A percentile compares a stretch with the other conserved stretches of the same genome.
These are phyloP conservation scores for Drosophila kanapiae DNA, from an alignment of 1,140 invertebrate genomes.

Conservation along the genomic window DNA sequence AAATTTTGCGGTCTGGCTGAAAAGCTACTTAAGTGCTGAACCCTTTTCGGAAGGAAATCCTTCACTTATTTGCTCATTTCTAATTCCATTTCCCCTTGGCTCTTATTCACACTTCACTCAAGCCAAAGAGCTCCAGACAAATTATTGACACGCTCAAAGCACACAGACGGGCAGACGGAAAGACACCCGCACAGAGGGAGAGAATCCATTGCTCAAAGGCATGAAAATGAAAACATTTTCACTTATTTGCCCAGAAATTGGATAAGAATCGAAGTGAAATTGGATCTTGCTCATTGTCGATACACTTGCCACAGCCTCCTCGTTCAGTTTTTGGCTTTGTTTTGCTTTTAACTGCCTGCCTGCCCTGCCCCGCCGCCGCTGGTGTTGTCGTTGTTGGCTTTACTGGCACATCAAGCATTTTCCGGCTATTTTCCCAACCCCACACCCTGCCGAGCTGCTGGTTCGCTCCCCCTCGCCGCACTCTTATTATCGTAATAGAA, in stretches of 20 bases:
- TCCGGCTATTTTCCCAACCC: slow-evolving; percentile 71
- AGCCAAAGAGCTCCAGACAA: slow-evolving; percentile 48
- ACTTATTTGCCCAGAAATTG: slow-evolving; percentile 84
- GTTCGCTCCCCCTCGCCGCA: slow-evolving; percentile 9
- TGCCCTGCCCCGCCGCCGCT: slow-evolving; percentile 7
- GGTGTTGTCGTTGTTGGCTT: slow-evolving; percentile 18
- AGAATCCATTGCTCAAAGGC: slow-evolving; percentile 61
- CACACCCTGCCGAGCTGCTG: slow-evolving; percentile 10
- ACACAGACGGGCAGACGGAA: slow-evolving; percentile 38
- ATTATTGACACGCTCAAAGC: slow-evolving; percentile 71
- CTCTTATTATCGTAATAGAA: slow-evolving; percentile 85
- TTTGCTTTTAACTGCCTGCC: slow-evolving; percentile 73
- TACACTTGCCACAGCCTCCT: slow-evolving; percentile 60
- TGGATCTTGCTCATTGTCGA: slow-evolving; percentile 84
- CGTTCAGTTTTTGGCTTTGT: slow-evolving; percentile 52
- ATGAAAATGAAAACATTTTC: slow-evolving; percentile 84
- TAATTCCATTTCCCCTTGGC: slow-evolving; percentile 48
- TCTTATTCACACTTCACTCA: slow-evolving; percentile 67
- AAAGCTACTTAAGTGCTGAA: slow-evolving; percentile 61
- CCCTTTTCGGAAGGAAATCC: slow-evolving; percentile 34
- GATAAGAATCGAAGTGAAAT: slow-evolving; percentile 85
- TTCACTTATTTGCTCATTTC: slow-evolving; percentile 62
- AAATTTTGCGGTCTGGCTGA: slow-evolving; percentile 46
- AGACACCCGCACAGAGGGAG: neutral
- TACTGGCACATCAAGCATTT: slow-evolving; percentile 76